These are phyloP conservation scores for Drosophila kuntzei DNA, from an alignment of 2,888 invertebrate species.

Conservation along the genomic window DNA sequence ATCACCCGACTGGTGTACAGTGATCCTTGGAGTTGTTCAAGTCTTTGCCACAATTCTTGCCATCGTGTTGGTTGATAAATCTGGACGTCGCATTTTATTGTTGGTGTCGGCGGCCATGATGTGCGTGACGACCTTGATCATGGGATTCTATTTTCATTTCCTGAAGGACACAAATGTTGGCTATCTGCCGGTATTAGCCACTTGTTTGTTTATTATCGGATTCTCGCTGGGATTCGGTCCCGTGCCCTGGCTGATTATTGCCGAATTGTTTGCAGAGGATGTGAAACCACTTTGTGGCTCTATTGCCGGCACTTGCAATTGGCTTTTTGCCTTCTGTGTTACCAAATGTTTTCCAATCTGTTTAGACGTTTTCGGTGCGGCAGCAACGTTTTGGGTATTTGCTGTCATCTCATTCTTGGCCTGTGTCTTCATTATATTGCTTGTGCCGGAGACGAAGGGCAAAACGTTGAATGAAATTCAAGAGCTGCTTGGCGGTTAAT, in stretches of 20 bases:
- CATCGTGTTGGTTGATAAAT: constrained; percentile 90
- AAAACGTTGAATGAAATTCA: constrained; percentile 80
- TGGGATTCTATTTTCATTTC: constrained; percentile 89
- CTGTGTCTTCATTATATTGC: constrained; percentile 88
- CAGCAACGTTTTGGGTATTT: constrained; percentile 90
- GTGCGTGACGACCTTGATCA: constrained; percentile 88
- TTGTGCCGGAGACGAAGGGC: constrained; percentile 87
- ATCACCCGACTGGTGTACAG: constrained; percentile 87
- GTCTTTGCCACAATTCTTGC: constrained; percentile 88
- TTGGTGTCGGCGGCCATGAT: constrained; percentile 89
- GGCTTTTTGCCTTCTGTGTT: constrained; percentile 91
- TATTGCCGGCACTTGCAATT: constrained; percentile 92
- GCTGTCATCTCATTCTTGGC: constrained; percentile 88
- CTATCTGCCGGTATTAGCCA: constrained; percentile 90
- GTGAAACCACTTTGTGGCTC: constrained; percentile 91
- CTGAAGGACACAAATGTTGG: constrained; percentile 84
- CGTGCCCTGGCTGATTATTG: constrained; percentile 90
- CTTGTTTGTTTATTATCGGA: constrained; percentile 90
- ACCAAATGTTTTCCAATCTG: constrained; percentile 89
- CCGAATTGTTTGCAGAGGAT: constrained; percentile 92
- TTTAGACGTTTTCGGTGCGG: constrained; percentile 86
- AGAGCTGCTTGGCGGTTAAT: constrained; percentile 12
- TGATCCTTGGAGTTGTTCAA: constrained; percentile 92
- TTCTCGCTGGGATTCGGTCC: constrained; percentile 94
- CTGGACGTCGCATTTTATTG: constrained; percentile 91